Percentiles rank a stretch among this genome's conserved stretches.
Evolutionary conservation across 2,113 vertebrate species (phyloP).

Genomic region (Psilopsiagon aurifrons): DNA sequence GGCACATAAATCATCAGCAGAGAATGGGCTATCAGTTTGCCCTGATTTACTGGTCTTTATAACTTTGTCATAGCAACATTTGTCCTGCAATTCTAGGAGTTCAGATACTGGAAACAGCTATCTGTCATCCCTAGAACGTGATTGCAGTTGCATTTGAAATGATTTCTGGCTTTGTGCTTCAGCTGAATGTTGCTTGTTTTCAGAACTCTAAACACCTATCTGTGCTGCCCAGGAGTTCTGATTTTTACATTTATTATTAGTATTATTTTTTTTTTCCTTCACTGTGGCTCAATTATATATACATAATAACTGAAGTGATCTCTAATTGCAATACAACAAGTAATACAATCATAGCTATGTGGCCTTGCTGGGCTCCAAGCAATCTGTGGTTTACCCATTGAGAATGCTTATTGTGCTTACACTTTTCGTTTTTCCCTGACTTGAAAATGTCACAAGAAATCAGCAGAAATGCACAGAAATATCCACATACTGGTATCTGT

Average conservation of each 20-base stretch:
- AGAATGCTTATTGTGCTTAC: neutral
- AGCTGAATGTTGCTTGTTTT: neutral
- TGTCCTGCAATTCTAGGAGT: neutral
- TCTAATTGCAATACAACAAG: neutral
- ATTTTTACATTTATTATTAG: neutral
- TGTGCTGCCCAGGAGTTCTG: neutral
- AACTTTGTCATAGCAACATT: neutral
- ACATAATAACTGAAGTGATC: neutral
- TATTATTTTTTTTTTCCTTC: neutral
- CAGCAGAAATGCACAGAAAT: neutral
- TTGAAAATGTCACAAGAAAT: neutral
- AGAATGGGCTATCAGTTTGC: neutral
- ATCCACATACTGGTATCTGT: neutral
- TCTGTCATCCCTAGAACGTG: neutral
- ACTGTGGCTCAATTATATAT: neutral
- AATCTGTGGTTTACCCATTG: neutral
- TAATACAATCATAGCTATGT: neutral
- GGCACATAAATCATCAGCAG: neutral
- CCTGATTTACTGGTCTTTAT: neutral
- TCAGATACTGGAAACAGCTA: neutral
- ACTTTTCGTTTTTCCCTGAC: neutral
- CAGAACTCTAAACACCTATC: neutral
- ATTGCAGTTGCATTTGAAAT: neutral
- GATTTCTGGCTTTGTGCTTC: neutral
- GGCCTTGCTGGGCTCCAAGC: neutral